These are phyloP conservation scores for Macrochelys suwanniensis DNA, from an alignment of 2,797 vertebrate species.

Conservation along the genomic window DNA sequence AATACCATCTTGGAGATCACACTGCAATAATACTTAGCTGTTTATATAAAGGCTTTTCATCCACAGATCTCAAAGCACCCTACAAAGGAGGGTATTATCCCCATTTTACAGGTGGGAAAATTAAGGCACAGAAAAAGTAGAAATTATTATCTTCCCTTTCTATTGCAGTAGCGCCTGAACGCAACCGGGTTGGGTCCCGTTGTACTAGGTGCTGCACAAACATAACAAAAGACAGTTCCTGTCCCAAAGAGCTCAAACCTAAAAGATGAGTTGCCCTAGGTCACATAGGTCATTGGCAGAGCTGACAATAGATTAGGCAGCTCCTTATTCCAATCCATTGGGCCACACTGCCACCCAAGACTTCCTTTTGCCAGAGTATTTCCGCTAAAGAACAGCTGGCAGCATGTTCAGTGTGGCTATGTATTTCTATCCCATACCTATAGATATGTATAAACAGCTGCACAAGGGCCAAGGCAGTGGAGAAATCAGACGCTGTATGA, in stretches of 20 bases:
- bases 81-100: neutral
- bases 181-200: neutral
- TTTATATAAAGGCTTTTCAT: neutral
- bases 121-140: neutral
- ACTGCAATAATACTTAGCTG: neutral
- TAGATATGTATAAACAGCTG: neutral
- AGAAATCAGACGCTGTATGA: neutral
- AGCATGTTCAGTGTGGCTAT: neutral
- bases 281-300: neutral
- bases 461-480: neutral
- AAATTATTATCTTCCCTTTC: neutral
- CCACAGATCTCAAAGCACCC: neutral
- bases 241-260: neutral
- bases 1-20: neutral
- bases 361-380: accelerated
- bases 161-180: neutral
- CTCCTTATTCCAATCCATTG: neutral
- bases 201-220: neutral
- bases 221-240: neutral
- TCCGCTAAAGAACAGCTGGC: neutral
- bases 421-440: neutral
- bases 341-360: neutral
- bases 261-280: neutral
- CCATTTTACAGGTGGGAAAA: accelerated
- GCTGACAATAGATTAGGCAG: neutral